These are phyloP conservation scores for Cepaea hortensis DNA, from an alignment of 2,888 invertebrate genomes.

Conservation along the genomic window DNA sequence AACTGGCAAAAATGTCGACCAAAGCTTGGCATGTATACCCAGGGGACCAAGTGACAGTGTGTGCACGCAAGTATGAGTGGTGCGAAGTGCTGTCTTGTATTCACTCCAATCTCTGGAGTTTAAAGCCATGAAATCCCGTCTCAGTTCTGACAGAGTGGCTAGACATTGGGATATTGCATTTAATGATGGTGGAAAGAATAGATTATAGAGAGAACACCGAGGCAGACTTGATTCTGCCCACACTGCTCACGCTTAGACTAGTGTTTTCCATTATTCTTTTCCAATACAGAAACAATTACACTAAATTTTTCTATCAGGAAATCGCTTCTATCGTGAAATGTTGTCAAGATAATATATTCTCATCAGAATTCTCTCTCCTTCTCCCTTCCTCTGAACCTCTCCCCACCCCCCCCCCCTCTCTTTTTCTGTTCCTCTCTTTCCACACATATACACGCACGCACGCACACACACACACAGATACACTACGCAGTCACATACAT, in stretches of 20 bases:
- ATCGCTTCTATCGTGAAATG: too few species aligned
- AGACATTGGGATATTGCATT: conserved; percentile 29
- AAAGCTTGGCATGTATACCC: background rate
- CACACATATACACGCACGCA: too few species aligned
- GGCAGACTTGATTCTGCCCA: background rate
- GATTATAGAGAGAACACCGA: background rate
- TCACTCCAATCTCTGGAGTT: background rate
- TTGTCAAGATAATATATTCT: too few species aligned
- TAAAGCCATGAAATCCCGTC: background rate
- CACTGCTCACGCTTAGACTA: background rate
- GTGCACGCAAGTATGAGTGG: background rate
- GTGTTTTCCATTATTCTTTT: too few species aligned
- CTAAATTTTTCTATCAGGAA: too few species aligned
- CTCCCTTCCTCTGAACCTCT: too few species aligned
- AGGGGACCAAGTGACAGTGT: background rate
- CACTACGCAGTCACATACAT: too few species aligned
- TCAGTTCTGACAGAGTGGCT: background rate
- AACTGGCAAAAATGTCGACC: background rate
- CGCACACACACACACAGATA: too few species aligned
- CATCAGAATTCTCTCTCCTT: too few species aligned
- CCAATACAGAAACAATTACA: too few species aligned
- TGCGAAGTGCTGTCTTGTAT: background rate
- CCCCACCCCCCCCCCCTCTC: too few species aligned
- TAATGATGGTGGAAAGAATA: background rate
- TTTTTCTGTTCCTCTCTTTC: too few species aligned